Conservation (phyloP, 2,797 vertebrate genomes). For the Scolopax bukidnonensis region DNA sequence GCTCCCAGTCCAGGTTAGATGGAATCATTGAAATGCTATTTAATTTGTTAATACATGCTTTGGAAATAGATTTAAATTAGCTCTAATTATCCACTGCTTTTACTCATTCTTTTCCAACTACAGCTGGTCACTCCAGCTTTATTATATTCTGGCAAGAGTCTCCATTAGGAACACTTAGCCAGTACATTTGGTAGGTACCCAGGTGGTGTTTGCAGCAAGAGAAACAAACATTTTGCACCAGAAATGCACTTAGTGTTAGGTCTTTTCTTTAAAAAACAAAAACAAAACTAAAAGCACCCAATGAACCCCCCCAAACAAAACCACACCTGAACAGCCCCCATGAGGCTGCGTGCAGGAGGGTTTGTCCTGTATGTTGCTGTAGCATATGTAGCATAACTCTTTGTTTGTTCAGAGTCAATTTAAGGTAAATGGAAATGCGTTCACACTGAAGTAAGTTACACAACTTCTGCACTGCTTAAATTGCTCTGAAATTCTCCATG, state of each 20-base stretch:
- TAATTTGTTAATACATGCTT: background rate
- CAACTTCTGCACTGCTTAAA: background rate
- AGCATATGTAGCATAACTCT: background rate
- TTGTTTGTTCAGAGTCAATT: background rate
- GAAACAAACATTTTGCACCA: background rate
- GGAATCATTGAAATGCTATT: background rate
- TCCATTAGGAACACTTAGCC: background rate
- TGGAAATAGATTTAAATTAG: background rate
- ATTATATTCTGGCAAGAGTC: background rate
- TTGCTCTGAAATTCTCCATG: background rate
- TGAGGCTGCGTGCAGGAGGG: background rate
- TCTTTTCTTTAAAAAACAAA: background rate
- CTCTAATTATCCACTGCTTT: background rate
- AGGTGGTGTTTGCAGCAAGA: background rate
- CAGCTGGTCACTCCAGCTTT: background rate
- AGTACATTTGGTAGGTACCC: background rate
- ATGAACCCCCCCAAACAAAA: background rate
- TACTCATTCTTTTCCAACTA: background rate
- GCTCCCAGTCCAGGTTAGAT: background rate
- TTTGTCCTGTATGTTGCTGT: background rate
- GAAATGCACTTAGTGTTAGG: background rate
- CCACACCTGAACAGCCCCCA: background rate
- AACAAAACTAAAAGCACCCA: background rate
- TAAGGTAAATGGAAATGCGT: background rate
- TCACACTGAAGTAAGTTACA: background rate